phyloP scores from a whole-genome alignment of 2,888 invertebrate genomes.

The Synergus japonicus region DNA sequence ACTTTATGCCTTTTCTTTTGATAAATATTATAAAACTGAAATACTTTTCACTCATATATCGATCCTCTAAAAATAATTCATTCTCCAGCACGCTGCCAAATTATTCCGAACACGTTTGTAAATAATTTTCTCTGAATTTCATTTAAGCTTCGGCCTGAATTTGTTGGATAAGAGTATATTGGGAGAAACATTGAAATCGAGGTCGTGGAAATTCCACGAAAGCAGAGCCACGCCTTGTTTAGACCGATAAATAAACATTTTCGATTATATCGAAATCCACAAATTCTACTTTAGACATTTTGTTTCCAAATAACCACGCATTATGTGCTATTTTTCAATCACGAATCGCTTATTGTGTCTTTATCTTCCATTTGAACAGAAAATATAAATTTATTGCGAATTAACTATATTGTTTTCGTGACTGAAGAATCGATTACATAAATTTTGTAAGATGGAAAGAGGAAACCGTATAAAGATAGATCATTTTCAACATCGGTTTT shows the following conservation, averaged over 20 bases:
- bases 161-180: background rate
- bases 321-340: background rate
- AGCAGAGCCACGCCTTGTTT: background rate
- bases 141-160: background rate
- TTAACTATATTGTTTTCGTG: too few relatives aligned
- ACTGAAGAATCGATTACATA: too few relatives aligned
- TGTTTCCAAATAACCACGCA: background rate
- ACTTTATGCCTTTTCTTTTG: background rate
- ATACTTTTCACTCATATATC: background rate
- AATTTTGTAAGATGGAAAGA: too few relatives aligned
- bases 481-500: too few relatives aligned
- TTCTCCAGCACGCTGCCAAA: conserved; percentile 31
- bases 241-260: background rate
- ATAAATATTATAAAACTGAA: background rate
- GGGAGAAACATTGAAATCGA: background rate
- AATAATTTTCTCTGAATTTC: conserved; percentile 24
- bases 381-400: too few relatives aligned
- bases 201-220: background rate
- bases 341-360: too few relatives aligned
- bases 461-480: too few relatives aligned
- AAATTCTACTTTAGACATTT: background rate
- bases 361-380: too few relatives aligned
- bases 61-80: conserved; percentile 25
- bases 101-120: background rate
- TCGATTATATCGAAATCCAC: background rate